Conservation (phyloP, 2,113 vertebrate genomes). For the Hippolais icterina region DNA sequence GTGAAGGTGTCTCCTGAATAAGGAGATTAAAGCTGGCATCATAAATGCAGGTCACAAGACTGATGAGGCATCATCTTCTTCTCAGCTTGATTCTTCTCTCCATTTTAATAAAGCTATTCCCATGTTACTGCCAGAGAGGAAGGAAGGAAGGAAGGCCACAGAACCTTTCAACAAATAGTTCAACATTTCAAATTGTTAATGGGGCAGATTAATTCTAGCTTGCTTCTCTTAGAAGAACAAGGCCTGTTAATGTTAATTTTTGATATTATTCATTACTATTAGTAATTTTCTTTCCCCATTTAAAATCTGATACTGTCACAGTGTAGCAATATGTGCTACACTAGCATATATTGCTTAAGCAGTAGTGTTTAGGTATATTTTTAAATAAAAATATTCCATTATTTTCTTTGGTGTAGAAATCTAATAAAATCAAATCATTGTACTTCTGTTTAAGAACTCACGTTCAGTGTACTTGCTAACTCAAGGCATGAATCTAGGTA, state of each 20-base stretch:
- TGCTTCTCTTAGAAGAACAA: not conserved
- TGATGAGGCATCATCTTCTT: not conserved
- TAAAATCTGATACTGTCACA: not conserved
- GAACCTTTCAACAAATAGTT: not conserved
- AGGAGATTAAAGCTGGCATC: not conserved
- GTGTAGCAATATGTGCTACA: not conserved
- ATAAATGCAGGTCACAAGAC: not conserved
- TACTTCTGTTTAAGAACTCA: constrained; percentile 31
- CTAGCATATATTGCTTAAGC: no score
- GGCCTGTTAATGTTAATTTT: not conserved
- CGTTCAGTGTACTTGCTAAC: constrained; percentile 25
- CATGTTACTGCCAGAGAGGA: not conserved
- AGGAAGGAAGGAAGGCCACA: not conserved
- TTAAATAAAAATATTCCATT: not conserved
- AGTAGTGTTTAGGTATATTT: not conserved
- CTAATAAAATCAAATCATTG: not conserved
- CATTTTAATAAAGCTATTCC: not conserved
- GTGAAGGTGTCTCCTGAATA: not conserved
- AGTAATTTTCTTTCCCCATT: not conserved
- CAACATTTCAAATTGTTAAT: not conserved
- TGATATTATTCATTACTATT: not conserved
- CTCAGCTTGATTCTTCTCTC: not conserved
- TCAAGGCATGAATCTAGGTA: constrained; percentile 31
- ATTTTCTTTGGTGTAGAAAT: constrained; percentile 1
- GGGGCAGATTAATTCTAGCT: not conserved